Evolutionary conservation across 2,888 invertebrate species (phyloP).

Genomic region (Sinodicranocentrus sp.): DNA sequence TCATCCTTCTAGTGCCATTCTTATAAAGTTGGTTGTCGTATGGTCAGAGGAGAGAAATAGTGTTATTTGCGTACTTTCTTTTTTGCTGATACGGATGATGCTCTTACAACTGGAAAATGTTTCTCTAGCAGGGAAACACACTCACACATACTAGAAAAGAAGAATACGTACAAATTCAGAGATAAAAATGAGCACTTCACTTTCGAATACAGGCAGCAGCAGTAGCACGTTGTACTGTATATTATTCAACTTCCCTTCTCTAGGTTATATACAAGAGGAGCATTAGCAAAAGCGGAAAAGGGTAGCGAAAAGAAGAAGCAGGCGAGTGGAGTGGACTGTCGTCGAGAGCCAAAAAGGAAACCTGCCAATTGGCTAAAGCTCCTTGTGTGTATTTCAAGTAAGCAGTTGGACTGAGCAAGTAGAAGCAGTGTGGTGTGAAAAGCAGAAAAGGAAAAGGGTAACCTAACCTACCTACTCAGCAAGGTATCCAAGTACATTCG

Average conservation of each 20-base stretch:
- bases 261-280: not conserved
- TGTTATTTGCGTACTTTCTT: no score
- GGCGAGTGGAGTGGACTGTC: constrained; percentile 21
- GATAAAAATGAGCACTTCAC: constrained; percentile 13
- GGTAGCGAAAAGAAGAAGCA: not conserved
- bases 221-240: constrained; percentile 5
- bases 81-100: no score
- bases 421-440: no score
- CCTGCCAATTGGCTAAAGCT: constrained; percentile 65
- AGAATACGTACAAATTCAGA: not conserved
- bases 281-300: constrained; percentile 18
- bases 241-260: not conserved
- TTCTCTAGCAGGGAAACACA: no score
- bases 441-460: no score
- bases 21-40: no score
- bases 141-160: no score
- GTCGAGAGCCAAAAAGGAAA: constrained; percentile 63
- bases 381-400: constrained; percentile 1
- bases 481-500: no score
- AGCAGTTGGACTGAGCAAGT: not conserved
- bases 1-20: no score
- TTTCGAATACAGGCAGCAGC: not conserved
- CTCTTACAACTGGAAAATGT: no score
- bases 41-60: no score
- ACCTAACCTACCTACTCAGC: no score